Percentiles rank a stretch among this genome's conserved stretches.
phyloP scores from a whole-genome alignment of 2,113 vertebrate genomes.

The Oncorhynchus masou region DNA sequence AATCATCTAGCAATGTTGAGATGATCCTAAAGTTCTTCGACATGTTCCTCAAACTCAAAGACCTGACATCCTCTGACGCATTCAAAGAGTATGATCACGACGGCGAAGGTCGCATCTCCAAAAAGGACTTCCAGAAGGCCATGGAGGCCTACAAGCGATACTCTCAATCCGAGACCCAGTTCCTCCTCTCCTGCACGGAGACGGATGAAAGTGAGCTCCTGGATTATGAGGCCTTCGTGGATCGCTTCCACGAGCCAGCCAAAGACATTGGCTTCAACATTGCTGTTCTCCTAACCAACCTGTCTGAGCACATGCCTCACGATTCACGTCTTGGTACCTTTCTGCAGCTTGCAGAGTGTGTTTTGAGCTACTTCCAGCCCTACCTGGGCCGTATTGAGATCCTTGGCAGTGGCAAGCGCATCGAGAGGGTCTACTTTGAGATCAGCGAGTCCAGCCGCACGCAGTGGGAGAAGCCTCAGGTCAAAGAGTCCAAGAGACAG shows the following conservation, averaged over 20 bases:
- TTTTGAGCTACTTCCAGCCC: constrained; percentile 90
- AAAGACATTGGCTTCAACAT: constrained; percentile 96
- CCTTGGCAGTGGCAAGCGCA: constrained; percentile 90
- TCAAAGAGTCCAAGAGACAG: constrained; percentile 95
- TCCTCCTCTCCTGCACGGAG: constrained; percentile 86
- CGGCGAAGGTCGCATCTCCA: constrained; percentile 85
- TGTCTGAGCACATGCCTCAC: constrained; percentile 94
- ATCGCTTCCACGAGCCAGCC: constrained; percentile 91
- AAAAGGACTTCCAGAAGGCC: constrained; percentile 91
- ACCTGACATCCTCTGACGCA: constrained; percentile 86
- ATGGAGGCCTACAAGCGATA: constrained; percentile 93
- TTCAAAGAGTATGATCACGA: constrained; percentile 90
- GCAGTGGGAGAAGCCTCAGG: constrained; percentile 97
- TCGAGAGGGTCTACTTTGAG: constrained; percentile 94
- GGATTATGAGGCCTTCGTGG: constrained; percentile 87
- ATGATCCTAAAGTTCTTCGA: constrained; percentile 97
- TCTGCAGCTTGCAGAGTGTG: constrained; percentile 84
- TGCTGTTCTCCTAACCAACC: constrained; percentile 89
- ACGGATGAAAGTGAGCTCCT: constrained; percentile 85
- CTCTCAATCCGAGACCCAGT: constrained; percentile 83
- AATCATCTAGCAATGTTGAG: constrained; percentile 91
- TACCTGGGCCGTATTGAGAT: constrained; percentile 93
- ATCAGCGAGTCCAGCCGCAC: constrained; percentile 93
- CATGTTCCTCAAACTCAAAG: constrained; percentile 95
- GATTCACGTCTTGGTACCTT: constrained; percentile 85